Base-by-base conservation (phyloP, 2,113 vertebrate species). In the Apteryx mantelli region DNA sequence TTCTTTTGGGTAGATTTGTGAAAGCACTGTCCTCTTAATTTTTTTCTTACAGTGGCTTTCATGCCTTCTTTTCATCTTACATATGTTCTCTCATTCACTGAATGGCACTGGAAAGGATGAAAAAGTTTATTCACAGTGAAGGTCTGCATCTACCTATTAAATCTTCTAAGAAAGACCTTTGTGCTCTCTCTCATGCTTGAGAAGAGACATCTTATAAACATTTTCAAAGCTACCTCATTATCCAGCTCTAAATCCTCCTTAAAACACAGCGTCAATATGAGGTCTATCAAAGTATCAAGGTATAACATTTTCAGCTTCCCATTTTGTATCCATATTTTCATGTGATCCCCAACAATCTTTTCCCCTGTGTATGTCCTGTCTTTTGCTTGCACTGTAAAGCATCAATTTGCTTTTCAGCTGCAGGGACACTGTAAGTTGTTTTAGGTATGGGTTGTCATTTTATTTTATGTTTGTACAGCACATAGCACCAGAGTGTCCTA, bases 1-100 rank as follows among this genome's bases (percentile, higher is more conserved):
- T 24, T 89, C 32, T 77, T 97, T 95, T 88, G 55, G 85, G 30
- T 96, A 42, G 73, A 82, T 86, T 82, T 95, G 55, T 86, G 82
- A 82, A 93, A 82, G n/a, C 69, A 70, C 32, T 70, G 5, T 68
- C 56, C 25, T 94, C 48, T 55, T 53, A 40, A 34, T 2, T 53
- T 94, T 38, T 17, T 53, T 26, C 26, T 78, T 91, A 36, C 1
- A 0, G 1, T 87, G 34, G 21, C 3, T 84, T 75, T 66, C 11
- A 18, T 79, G 30, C 4, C 8, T 40, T 80, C 13, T 30, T 44
- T 26, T 89, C 60, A 42, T 6, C 28, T 32, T 74, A 40, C 2
- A 0, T 42, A 5, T 26, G 10, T 86, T 84, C 34, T 76, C 17
- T 64, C 36, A 36, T 75, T 86, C 48, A 44, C 22, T 92, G 48